Conservation (phyloP, 2,113 vertebrate species). For the Grallaria varia region DNA sequence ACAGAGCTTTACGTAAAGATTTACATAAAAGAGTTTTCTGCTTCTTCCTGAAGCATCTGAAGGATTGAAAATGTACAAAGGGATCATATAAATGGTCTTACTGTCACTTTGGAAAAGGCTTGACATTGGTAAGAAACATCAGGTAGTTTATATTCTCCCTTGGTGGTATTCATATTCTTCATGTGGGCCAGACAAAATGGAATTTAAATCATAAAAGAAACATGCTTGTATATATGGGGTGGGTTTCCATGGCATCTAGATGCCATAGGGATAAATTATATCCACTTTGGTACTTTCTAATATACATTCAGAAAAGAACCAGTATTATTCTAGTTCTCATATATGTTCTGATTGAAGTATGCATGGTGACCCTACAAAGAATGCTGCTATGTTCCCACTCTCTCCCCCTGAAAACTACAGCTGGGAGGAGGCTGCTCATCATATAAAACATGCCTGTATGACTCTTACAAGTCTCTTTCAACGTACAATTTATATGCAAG, state of each 20-base stretch:
- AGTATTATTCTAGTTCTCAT: background rate
- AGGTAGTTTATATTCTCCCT: background rate
- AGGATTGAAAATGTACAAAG: conserved; percentile 18
- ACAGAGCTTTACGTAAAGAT: background rate
- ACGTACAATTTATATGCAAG: background rate
- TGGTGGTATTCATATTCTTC: background rate
- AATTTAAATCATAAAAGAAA: conserved; percentile 44
- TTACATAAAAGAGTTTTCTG: background rate
- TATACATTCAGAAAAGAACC: background rate
- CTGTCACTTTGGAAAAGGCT: background rate
- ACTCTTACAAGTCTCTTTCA: background rate
- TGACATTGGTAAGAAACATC: background rate
- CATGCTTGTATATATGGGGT: background rate
- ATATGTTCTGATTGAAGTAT: background rate
- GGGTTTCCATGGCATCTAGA: conserved; percentile 26
- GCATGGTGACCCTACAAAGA: background rate
- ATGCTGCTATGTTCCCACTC: background rate
- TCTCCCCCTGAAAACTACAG: background rate
- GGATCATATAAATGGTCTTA: background rate
- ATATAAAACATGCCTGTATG: background rate
- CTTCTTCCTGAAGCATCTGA: background rate
- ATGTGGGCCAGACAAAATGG: conserved; percentile 3
- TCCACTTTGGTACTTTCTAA: background rate
- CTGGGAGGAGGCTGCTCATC: background rate
- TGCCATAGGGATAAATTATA: conserved; percentile 27